phyloP scores from a whole-genome alignment of 64 coral and sea anemone species.

The Pocillopora damicornis region DNA sequence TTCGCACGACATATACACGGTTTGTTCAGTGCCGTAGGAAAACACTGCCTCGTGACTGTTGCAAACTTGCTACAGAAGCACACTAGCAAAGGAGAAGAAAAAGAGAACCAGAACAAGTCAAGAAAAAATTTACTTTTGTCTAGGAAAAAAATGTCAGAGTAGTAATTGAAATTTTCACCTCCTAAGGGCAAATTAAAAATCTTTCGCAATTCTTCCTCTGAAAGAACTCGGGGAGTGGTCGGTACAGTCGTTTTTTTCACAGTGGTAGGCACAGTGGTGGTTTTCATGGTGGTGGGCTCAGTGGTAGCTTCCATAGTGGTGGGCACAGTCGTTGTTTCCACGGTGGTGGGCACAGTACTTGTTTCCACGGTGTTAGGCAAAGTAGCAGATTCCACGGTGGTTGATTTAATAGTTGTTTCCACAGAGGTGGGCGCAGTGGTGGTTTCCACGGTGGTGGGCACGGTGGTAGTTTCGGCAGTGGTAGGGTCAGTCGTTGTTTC shows the following conservation, averaged over 20 bases:
- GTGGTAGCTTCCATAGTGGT: neutral
- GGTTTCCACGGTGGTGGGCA: neutral
- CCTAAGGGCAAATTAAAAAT: conserved; percentile 27
- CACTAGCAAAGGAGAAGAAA: conserved; percentile 29
- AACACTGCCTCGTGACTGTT: conserved; percentile 59
- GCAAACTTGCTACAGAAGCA: conserved; percentile 83
- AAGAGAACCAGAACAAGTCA: neutral
- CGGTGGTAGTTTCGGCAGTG: neutral
- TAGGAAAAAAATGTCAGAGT: neutral
- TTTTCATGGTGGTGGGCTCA: neutral
- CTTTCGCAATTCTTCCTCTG: conserved; percentile 2
- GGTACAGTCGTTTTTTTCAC: neutral
- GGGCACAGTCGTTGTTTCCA: neutral
- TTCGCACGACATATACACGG: conserved; percentile 69
- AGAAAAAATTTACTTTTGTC: neutral
- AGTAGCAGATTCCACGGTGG: neutral
- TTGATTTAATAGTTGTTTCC: neutral
- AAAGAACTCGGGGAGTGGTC: neutral
- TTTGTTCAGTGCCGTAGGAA: conserved; percentile 22
- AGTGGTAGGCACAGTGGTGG: neutral
- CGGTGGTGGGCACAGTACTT: neutral
- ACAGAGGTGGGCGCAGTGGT: neutral
- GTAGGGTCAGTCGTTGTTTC: neutral
- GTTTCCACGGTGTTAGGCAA: neutral
- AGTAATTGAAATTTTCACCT: neutral